These are phyloP conservation scores for Chrysopilus asiliformis DNA, from an alignment of 2,888 invertebrate genomes.

Conservation along the genomic window DNA sequence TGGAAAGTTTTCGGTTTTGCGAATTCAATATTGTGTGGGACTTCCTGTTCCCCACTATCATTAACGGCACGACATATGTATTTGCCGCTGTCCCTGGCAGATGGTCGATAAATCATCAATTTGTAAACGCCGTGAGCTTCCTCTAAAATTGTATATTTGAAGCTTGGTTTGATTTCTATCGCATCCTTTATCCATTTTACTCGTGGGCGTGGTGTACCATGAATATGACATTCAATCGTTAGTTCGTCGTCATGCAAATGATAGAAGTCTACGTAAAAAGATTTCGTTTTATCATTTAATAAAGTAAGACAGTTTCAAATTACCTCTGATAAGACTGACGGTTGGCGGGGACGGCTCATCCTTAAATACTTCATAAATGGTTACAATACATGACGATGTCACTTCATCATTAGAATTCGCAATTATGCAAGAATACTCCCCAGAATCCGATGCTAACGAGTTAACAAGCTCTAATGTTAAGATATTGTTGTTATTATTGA, in stretches of 20 bases:
- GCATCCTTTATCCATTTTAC: conserved; percentile 32
- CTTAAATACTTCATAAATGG: conserved; percentile 60
- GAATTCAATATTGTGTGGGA: conserved; percentile 38
- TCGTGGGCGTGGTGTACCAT: conserved; percentile 32
- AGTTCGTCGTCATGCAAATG: conserved; percentile 44
- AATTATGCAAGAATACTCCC: conserved; percentile 55
- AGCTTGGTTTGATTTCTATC: conserved; percentile 28
- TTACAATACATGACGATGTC: conserved; percentile 57
- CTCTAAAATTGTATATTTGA: conserved; percentile 31
- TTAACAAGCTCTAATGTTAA: conserved; percentile 43
- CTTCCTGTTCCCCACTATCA: conserved; percentile 44
- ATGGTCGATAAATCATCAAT: conserved; percentile 42
- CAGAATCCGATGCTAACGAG: conserved; percentile 46
- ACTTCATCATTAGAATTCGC: conserved; percentile 60
- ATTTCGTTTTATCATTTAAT: neutral
- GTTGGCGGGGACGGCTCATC: conserved; percentile 57
- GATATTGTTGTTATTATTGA: conserved; percentile 43
- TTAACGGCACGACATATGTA: conserved; percentile 59
- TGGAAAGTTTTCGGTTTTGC: conserved; percentile 40
- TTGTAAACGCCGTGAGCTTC: conserved; percentile 39
- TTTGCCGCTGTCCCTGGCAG: conserved; percentile 47
- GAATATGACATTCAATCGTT: conserved; percentile 40
- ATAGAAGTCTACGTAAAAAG: conserved; percentile 27
- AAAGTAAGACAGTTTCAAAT: neutral
- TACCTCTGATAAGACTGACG: conserved; percentile 53